Percentiles rank a stretch among this genome's conserved stretches.
Conservation (phyloP, 2,113 vertebrate genomes). For the Boleophthalmus pectinirostris region DNA sequence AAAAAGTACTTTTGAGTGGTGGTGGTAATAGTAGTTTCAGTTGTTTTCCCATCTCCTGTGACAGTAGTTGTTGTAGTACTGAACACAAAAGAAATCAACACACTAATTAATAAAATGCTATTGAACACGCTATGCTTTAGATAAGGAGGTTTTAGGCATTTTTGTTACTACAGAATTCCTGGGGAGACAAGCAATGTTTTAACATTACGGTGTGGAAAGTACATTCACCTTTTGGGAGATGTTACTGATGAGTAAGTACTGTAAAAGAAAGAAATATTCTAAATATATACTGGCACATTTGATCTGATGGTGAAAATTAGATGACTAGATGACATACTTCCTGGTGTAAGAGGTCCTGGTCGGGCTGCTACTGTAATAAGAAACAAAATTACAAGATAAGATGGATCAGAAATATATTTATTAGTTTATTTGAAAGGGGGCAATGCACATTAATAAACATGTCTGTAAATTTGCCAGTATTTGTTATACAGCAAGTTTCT, state of each 20-base stretch:
- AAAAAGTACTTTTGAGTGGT: constrained; percentile 48
- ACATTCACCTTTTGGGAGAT: constrained; percentile 35
- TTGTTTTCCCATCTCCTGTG: constrained; percentile 53
- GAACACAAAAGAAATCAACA: constrained; percentile 2
- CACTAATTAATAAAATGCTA: background rate
- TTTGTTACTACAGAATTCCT: constrained; percentile 28
- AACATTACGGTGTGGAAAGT: background rate
- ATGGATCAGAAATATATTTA: background rate
- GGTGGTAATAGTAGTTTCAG: constrained; percentile 54
- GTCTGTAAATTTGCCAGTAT: no score
- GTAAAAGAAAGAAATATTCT: constrained; percentile 14
- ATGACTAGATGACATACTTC: constrained; percentile 46
- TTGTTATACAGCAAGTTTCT: no score
- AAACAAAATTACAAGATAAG: background rate
- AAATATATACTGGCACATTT: background rate
- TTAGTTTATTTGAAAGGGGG: no score
- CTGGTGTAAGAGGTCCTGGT: constrained; percentile 39
- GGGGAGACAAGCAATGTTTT: constrained; percentile 6
- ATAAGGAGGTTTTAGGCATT: constrained; percentile 21
- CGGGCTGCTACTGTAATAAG: constrained; percentile 27
- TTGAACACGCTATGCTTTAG: background rate
- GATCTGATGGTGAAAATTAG: background rate
- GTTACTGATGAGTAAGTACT: constrained; percentile 31
- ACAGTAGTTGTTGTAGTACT: constrained; percentile 53
- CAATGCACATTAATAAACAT: no score